These are phyloP conservation scores for Brienomyrus brachyistius DNA, from an alignment of 2,113 vertebrate species.

Conservation along the genomic window DNA sequence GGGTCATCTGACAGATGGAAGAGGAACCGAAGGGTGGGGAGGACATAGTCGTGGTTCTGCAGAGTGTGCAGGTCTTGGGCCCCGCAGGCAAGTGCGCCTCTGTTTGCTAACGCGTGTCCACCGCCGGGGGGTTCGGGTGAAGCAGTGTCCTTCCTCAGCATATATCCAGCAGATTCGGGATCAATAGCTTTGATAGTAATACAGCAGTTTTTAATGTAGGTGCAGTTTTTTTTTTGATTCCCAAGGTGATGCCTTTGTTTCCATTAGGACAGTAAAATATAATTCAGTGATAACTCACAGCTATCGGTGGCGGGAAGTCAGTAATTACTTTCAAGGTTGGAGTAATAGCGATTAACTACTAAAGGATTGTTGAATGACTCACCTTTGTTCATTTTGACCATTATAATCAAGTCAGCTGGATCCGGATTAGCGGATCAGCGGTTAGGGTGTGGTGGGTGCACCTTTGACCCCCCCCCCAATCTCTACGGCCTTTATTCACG, in stretches of 20 bases:
- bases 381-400: neutral
- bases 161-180: neutral
- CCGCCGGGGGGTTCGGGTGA: neutral
- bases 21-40: neutral
- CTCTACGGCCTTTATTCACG: neutral
- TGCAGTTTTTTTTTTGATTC: neutral
- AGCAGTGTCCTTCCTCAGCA: neutral
- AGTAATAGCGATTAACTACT: neutral
- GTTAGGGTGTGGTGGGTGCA: neutral
- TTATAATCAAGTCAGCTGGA: neutral
- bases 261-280: neutral
- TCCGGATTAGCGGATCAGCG: neutral
- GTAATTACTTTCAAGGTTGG: neutral
- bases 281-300: neutral
- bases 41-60: neutral
- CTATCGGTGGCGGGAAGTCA: neutral
- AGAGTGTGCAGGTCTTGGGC: neutral
- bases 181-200: constrained; percentile 10
- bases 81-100: neutral
- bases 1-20: neutral
- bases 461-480: neutral
- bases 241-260: neutral
- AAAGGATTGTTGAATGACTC: neutral
- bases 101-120: neutral
- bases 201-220: neutral